phyloP scores from a whole-genome alignment of 2,797 vertebrate genomes.

The Epinephelus coioides region DNA sequence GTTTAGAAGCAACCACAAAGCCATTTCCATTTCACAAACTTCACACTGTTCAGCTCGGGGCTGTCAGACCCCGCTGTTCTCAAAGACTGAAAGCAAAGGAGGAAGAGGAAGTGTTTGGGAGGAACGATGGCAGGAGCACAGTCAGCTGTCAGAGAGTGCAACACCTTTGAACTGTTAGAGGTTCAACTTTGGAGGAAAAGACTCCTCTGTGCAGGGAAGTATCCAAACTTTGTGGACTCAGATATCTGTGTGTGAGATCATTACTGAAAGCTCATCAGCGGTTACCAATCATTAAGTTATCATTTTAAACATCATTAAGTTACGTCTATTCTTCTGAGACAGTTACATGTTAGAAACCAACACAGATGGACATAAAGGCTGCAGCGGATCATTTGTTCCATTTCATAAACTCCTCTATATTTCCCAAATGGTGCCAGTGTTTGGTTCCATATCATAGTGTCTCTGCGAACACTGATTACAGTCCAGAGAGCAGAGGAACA shows the following conservation, averaged over 20 bases:
- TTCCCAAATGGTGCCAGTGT: constrained; percentile 22
- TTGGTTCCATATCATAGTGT: constrained; percentile 21
- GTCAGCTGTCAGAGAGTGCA: constrained; percentile 28
- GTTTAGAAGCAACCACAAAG: constrained; percentile 57
- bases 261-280: not conserved
- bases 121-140: constrained; percentile 32
- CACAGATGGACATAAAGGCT: constrained; percentile 8
- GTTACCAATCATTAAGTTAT: constrained; percentile 30
- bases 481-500: constrained; percentile 48
- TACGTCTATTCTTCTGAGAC: constrained; percentile 24
- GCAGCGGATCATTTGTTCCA: constrained; percentile 31
- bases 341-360: constrained; percentile 15
- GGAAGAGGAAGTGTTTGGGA: constrained; percentile 42
- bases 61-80: constrained; percentile 55
- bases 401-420: constrained; percentile 32
- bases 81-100: constrained; percentile 37
- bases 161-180: constrained; percentile 33
- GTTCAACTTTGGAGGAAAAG: constrained; percentile 21
- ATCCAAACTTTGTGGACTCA: constrained; percentile 10
- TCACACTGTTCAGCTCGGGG: constrained; percentile 38
- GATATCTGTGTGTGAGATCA: not conserved
- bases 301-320: constrained; percentile 30
- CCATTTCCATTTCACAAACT: constrained; percentile 66
- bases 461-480: constrained; percentile 46
- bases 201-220: not conserved